These are phyloP conservation scores for Aplocera efformata DNA, from an alignment of 2,888 invertebrate genomes.

Conservation along the genomic window DNA sequence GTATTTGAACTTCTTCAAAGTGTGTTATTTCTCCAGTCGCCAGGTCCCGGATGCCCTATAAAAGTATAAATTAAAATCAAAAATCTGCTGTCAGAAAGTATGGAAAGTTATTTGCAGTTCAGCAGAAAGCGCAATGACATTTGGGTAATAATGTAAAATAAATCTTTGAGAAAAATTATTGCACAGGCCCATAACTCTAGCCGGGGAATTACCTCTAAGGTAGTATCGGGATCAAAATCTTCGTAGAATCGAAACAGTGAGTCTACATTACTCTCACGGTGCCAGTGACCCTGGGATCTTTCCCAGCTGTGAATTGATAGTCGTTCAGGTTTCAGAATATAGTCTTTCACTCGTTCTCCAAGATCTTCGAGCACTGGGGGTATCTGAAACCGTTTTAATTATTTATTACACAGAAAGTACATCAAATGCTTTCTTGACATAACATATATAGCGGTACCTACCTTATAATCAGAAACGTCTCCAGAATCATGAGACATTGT, in stretches of 20 bases:
- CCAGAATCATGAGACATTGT: too few relatives aligned
- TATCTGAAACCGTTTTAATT: conserved; percentile 45
- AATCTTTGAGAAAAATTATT: too few relatives aligned
- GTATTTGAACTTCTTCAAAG: conserved; percentile 75
- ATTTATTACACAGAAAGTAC: too few relatives aligned
- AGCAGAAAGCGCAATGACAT: too few relatives aligned
- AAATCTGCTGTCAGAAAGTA: too few relatives aligned
- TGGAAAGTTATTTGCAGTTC: background rate
- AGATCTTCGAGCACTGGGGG: conserved; percentile 85
- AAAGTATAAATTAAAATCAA: conserved; percentile 33
- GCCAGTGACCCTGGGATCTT: conserved; percentile 84
- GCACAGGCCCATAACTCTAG: too few relatives aligned
- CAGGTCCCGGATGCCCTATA: conserved; percentile 85
- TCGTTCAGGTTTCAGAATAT: conserved; percentile 84
- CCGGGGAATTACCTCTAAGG: conserved; percentile 54
- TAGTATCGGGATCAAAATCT: conserved; percentile 57
- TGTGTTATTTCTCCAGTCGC: conserved; percentile 87
- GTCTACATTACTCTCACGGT: conserved; percentile 73
- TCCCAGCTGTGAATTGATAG: conserved; percentile 87
- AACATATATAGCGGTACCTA: too few relatives aligned
- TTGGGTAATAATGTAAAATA: too few relatives aligned
- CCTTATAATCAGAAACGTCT: too few relatives aligned
- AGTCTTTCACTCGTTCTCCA: conserved; percentile 82
- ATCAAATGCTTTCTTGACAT: too few relatives aligned
- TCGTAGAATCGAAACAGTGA: conserved; percentile 73